Percentiles rank a stretch among this genome's conserved stretches.
These are phyloP conservation scores for Daktulosphaira vitifoliae DNA, from an alignment of 1,140 invertebrate species.

Conservation along the genomic window DNA sequence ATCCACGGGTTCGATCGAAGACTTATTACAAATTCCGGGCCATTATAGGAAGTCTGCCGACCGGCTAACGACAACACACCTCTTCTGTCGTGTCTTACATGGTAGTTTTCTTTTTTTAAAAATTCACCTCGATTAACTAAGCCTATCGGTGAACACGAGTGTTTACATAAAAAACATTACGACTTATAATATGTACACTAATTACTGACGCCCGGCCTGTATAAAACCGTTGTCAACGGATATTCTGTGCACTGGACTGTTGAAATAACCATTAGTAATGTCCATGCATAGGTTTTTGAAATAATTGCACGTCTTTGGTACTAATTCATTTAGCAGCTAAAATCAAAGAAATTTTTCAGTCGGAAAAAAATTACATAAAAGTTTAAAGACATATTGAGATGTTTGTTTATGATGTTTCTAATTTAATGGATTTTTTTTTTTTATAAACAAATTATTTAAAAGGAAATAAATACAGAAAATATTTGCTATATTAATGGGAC, in stretches of 20 bases:
- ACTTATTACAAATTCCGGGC: conserved; percentile 21
- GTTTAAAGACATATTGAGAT: too few relatives aligned
- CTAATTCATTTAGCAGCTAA: background rate
- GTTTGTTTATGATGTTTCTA: too few relatives aligned
- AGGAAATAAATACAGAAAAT: too few relatives aligned
- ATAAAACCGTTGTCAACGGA: conserved; percentile 4
- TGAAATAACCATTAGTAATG: background rate
- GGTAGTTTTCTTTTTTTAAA: conserved; percentile 24
- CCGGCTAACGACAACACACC: conserved; percentile 7
- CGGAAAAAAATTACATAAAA: too few relatives aligned
- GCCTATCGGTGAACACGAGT: too few relatives aligned
- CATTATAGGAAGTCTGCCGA: conserved; percentile 8
- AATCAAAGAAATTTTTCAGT: too few relatives aligned
- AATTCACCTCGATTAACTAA: background rate
- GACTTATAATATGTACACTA: too few relatives aligned
- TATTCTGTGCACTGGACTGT: background rate
- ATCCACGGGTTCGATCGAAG: conserved; percentile 10
- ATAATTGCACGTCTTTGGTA: conserved; percentile 21
- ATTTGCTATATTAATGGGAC: too few relatives aligned
- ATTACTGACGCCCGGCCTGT: conserved; percentile 15
- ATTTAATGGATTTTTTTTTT: too few relatives aligned
- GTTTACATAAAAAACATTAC: too few relatives aligned
- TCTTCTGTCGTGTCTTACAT: conserved; percentile 10
- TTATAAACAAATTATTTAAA: too few relatives aligned
- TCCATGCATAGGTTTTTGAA: conserved; percentile 6